These are phyloP conservation scores for Salvator merianae DNA, from an alignment of 2,113 vertebrate species.

Conservation along the genomic window DNA sequence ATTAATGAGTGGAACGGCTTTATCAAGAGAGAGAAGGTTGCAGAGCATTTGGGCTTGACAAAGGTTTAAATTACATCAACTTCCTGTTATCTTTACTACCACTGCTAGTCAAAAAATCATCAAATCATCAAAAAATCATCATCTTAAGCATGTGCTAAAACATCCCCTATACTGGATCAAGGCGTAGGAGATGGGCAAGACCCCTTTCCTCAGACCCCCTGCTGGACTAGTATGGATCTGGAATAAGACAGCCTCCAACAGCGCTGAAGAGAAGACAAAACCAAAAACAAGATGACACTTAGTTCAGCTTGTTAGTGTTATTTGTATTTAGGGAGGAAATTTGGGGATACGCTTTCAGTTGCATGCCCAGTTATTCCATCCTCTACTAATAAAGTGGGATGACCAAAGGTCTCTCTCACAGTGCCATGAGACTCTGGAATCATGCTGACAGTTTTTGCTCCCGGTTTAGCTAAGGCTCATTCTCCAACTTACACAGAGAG, in stretches of 20 bases:
- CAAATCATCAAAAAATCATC: too few species aligned
- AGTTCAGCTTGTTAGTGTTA: not conserved
- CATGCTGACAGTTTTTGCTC: not conserved
- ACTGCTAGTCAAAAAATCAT: too few species aligned
- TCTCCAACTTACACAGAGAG: slow-evolving; percentile 89
- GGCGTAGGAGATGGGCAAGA: not conserved
- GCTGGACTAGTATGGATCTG: not conserved
- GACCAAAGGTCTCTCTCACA: not conserved
- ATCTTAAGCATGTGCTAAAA: too few species aligned
- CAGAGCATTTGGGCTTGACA: too few species aligned
- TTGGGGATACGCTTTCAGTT: not conserved
- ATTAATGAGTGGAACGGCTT: too few species aligned
- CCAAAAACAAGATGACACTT: too few species aligned
- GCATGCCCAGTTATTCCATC: not conserved
- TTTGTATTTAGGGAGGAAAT: not conserved
- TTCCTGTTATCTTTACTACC: too few species aligned
- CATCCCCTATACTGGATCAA: not conserved
- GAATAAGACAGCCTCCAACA: not conserved
- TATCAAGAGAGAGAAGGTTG: too few species aligned
- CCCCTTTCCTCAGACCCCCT: not conserved
- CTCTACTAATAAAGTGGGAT: not conserved
- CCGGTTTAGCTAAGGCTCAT: too few species aligned
- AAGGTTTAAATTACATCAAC: too few species aligned
- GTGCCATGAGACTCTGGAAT: not conserved
- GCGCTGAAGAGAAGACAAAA: not conserved